Percentiles rank a stretch among this genome's conserved stretches.
These are phyloP conservation scores for Tenualosa ilisha DNA, from an alignment of 2,797 vertebrate genomes.

Conservation along the genomic window DNA sequence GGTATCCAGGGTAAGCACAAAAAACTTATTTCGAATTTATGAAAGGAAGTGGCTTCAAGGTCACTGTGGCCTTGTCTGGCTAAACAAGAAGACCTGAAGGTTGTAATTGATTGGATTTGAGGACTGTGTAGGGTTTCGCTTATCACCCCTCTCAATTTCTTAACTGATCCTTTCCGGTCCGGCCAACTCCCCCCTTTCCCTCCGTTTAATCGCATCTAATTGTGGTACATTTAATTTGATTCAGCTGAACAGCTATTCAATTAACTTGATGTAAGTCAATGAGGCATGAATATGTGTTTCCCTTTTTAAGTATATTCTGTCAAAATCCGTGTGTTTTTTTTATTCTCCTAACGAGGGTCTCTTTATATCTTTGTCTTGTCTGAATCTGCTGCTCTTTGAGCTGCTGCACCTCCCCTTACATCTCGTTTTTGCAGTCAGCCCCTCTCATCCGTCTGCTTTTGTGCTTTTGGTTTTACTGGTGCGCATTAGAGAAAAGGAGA, in stretches of 20 bases:
- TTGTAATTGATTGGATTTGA: constrained; percentile 12
- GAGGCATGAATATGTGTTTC: not conserved
- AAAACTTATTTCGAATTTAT: not conserved
- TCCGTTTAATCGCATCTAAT: constrained; percentile 13
- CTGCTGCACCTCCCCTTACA: not conserved
- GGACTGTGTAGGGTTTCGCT: not conserved
- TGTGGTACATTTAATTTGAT: not conserved
- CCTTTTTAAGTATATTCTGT: not conserved
- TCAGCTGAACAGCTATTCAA: constrained; percentile 9
- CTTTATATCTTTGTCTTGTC: not conserved
- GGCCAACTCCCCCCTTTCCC: not conserved
- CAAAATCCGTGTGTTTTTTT: not conserved
- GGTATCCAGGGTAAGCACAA: not conserved
- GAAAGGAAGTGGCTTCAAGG: not conserved
- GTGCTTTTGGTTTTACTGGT: not conserved
- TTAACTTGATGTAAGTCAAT: constrained; percentile 17
- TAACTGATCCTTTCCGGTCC: not conserved
- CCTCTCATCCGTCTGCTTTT: not conserved
- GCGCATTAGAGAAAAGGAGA: not conserved
- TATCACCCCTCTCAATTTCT: constrained; percentile 7
- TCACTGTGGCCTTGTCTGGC: not conserved
- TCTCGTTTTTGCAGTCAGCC: not conserved
- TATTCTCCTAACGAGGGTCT: not conserved
- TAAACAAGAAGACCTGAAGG: not conserved
- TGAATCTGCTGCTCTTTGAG: not conserved